Base-by-base conservation (phyloP, 1,140 invertebrate species). In the Dysdera silvatica region DNA sequence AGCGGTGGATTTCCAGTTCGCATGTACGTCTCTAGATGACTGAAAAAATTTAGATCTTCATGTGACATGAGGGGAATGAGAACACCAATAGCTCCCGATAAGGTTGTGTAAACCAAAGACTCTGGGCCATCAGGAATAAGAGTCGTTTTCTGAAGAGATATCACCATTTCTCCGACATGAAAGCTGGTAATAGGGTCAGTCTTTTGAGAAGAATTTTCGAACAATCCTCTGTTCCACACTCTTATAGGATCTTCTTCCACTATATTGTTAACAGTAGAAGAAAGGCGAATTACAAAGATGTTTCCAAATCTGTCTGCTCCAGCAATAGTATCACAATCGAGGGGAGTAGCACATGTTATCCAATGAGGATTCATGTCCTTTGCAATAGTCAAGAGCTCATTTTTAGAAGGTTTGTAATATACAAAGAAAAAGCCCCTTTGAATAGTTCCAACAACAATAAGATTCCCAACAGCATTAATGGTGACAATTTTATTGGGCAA, bases 21-120 rank as follows among this genome's bases (percentile, higher is more conserved):
- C 93, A 99, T 95, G 75, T 99, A 95, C 96, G 99, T 99, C 76
- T 99, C 97, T 53, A 99, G 78, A 80, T 98, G 92, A 76, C 98
- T 95, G 79, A 99, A 99, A 73, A 99, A 98, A 73, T 99, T 95
- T 70, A 95, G 93, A 76, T 99, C 95, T 74, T 99, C 96, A 72
- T 95, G 87, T 29, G 94, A 96, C 0, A 94, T 95, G 70, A 99
- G 99, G 0, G 97, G 95, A 12, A 99, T 89, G 4, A 99, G 79
- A 35, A 97, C 94, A 2, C 96, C 97, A 1, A 99, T 87, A 6
- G 90, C 86, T 12, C 97, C 97, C 66, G 91, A 95, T 0, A 99
- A 72, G 0, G 96, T 99, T 0, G 94, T 91, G 71, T 99, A 99
- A 0, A 99, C 85, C 0, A 99, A 77, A 4, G 90, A 92, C 75